Percentiles rank a stretch among this genome's conserved stretches.
These are phyloP conservation scores for Microtus californicus DNA, from an alignment of 2,797 vertebrate species.

Conservation along the genomic window DNA sequence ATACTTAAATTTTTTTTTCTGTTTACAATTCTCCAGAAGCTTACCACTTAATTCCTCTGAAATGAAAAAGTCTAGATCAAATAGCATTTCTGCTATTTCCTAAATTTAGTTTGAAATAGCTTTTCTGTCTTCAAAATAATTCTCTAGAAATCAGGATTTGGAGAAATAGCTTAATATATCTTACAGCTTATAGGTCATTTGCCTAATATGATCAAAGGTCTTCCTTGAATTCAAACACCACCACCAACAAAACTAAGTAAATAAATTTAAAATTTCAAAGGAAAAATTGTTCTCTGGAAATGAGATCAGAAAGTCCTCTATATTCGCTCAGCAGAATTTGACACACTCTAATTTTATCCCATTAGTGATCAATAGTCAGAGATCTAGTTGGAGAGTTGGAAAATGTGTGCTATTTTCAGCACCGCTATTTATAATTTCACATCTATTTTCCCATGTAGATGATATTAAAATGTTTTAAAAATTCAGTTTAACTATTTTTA, in stretches of 20 bases:
- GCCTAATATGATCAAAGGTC: not conserved
- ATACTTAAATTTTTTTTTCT: not conserved
- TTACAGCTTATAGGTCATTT: not conserved
- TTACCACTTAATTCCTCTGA: not conserved
- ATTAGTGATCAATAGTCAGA: constrained; percentile 32
- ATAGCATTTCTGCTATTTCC: not conserved
- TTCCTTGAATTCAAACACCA: not conserved
- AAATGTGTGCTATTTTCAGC: not conserved
- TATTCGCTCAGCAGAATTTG: constrained; percentile 3
- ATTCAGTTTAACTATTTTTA: not conserved
- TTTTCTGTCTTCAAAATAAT: constrained; percentile 32
- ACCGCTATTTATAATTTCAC: constrained; percentile 36
- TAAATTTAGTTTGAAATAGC: constrained; percentile 39
- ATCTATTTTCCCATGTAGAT: not conserved
- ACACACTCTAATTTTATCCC: constrained; percentile 33
- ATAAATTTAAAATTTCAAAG: not conserved
- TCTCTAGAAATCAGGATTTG: not conserved
- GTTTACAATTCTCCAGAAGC: not conserved
- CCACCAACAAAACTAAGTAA: not conserved
- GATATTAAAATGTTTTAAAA: constrained; percentile 15
- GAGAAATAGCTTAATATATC: not conserved
- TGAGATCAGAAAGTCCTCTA: not conserved
- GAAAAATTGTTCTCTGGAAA: not conserved
- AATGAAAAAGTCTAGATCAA: constrained; percentile 1
- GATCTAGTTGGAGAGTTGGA: not conserved